phyloP scores from a whole-genome alignment of 2,113 vertebrate genomes.

The Forbesichthys agassizii region DNA sequence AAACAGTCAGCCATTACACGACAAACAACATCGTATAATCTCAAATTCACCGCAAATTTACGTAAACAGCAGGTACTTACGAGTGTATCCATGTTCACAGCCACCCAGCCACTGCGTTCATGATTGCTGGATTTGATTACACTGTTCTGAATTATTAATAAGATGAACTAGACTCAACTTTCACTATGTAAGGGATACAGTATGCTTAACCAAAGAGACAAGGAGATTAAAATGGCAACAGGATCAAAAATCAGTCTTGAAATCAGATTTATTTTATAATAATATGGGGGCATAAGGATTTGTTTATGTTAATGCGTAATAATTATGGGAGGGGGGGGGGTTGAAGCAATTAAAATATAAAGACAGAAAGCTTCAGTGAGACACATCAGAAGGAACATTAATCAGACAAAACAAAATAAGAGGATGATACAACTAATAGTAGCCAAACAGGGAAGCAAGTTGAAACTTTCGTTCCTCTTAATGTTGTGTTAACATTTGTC shows the following conservation, averaged over 20 bases:
- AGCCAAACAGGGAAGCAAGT: not conserved
- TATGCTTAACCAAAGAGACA: slow-evolving; percentile 23
- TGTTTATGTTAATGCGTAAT: no score
- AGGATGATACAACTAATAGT: not conserved
- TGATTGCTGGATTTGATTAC: slow-evolving; percentile 51
- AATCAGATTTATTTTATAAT: not conserved
- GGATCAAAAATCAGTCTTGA: not conserved
- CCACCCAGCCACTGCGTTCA: slow-evolving; percentile 9
- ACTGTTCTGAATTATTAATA: slow-evolving; percentile 61
- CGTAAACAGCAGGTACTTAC: slow-evolving; percentile 51
- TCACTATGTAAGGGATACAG: slow-evolving; percentile 25
- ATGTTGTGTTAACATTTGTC: not conserved
- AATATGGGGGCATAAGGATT: not conserved
- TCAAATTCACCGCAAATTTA: not conserved
- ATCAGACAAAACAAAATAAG: slow-evolving; percentile 3
- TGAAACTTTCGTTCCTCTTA: not conserved
- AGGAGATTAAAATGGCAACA: not conserved
- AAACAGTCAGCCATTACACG: not conserved
- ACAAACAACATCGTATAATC: not conserved
- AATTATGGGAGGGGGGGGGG: no score
- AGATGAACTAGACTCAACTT: slow-evolving; percentile 43
- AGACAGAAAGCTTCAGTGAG: no score
- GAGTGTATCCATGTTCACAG: slow-evolving; percentile 34
- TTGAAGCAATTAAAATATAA: no score
- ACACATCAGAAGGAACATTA: not conserved